These are phyloP conservation scores for Caenorhabditis becei DNA, from an alignment of 2,888 invertebrate species.

Conservation along the genomic window DNA sequence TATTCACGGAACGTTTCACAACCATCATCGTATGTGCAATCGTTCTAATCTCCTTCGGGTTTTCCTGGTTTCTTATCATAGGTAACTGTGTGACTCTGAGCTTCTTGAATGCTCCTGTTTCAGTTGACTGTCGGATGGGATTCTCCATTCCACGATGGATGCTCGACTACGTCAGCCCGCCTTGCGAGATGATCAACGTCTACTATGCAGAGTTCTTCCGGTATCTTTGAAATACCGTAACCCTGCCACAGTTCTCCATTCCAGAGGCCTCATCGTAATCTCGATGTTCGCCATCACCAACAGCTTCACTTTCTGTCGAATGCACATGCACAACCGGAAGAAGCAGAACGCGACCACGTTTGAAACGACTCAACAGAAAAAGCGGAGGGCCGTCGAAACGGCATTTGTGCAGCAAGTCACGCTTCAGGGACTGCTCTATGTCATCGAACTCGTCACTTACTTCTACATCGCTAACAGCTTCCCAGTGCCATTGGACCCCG, in stretches of 20 bases:
- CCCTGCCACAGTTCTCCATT: slow-evolving; percentile 3
- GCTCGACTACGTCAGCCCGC: slow-evolving; percentile 65
- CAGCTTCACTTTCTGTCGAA: slow-evolving; percentile 64
- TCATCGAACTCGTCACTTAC: slow-evolving; percentile 68
- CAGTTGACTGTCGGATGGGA: slow-evolving; percentile 69
- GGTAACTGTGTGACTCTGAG: slow-evolving; percentile 25
- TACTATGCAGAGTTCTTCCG: slow-evolving; percentile 69
- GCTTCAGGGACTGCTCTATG: slow-evolving; percentile 67
- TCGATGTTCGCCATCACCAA: slow-evolving; percentile 67
- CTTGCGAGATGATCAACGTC: slow-evolving; percentile 64
- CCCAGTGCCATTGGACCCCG: slow-evolving; percentile 46
- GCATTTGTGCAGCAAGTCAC: slow-evolving; percentile 71
- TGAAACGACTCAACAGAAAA: slow-evolving; percentile 65
- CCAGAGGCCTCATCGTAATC: slow-evolving; percentile 67
- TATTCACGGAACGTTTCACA: slow-evolving; percentile 70
- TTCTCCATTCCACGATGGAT: slow-evolving; percentile 69
- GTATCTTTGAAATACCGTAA: slow-evolving; percentile 12
- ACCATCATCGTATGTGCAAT: slow-evolving; percentile 59
- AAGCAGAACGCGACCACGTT: slow-evolving; percentile 56
- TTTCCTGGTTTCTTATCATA: slow-evolving; percentile 61
- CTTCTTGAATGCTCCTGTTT: too few relatives aligned
- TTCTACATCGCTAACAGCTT: slow-evolving; percentile 62
- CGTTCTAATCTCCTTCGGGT: slow-evolving; percentile 49
- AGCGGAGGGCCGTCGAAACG: slow-evolving; percentile 65
- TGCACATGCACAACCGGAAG: slow-evolving; percentile 68